Evolutionary conservation across 1,140 invertebrate genomes (phyloP).

Genomic region (Drosophila fuyamai): DNA sequence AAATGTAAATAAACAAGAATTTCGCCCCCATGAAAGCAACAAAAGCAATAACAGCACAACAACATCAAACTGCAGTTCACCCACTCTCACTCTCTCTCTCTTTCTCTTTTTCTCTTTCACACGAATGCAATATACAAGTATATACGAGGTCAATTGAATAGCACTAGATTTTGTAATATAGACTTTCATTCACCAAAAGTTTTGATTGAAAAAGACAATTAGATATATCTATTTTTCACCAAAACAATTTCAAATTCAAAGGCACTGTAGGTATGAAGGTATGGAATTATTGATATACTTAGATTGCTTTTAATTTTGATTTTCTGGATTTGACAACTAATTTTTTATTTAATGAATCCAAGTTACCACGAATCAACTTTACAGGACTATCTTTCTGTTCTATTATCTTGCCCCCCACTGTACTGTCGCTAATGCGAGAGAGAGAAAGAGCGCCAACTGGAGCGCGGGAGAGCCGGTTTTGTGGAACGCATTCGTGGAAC

Average conservation of each 20-base stretch:
- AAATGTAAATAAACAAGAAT: constrained; percentile 80
- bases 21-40: constrained; percentile 56
- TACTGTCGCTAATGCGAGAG: neutral
- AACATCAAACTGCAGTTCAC: constrained; percentile 27
- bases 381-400: too few relatives aligned
- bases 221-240: too few relatives aligned
- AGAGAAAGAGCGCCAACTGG: neutral
- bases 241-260: too few relatives aligned
- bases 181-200: too few relatives aligned
- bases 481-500: constrained; percentile 63
- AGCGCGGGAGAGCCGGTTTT: constrained; percentile 9
- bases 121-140: constrained; percentile 21
- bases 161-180: neutral
- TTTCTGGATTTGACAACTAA: too few relatives aligned
- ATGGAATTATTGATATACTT: too few relatives aligned
- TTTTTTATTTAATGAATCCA: too few relatives aligned
- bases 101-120: constrained; percentile 6
- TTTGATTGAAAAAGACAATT: too few relatives aligned
- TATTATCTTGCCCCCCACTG: neutral
- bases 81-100: constrained; percentile 20
- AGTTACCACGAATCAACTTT: too few relatives aligned
- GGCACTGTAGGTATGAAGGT: too few relatives aligned
- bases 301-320: too few relatives aligned
- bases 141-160: constrained; percentile 4
- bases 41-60: constrained; percentile 35